Evolutionary conservation across 2,797 vertebrate genomes (phyloP).

Genomic region (Morelia viridis): DNA sequence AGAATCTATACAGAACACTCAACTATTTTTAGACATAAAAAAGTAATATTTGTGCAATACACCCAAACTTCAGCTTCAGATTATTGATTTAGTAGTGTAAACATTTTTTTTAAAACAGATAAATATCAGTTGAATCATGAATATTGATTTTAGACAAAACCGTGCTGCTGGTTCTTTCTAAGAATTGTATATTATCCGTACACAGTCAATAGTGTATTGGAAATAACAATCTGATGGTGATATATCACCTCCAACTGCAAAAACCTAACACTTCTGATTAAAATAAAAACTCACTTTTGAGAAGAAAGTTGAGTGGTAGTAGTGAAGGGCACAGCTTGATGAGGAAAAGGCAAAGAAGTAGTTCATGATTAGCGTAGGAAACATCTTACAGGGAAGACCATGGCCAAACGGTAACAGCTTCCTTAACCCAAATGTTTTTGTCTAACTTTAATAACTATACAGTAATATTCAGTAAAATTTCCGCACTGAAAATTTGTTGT

Average conservation of each 20-base stretch:
- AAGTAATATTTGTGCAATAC: neutral
- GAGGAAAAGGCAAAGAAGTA: neutral
- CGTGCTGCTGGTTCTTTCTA: neutral
- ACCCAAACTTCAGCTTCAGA: neutral
- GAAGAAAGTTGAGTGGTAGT: neutral
- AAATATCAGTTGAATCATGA: neutral
- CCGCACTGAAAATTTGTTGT: conserved; percentile 25
- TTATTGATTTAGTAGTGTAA: neutral
- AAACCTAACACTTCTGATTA: neutral
- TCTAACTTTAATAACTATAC: conserved; percentile 5
- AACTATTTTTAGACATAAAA: neutral
- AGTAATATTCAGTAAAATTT: neutral
- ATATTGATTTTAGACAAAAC: neutral
- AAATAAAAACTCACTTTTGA: neutral
- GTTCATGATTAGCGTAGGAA: neutral
- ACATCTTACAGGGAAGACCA: neutral
- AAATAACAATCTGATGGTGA: neutral
- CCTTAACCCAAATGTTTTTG: neutral
- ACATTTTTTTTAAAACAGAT: neutral
- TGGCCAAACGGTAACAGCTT: neutral
- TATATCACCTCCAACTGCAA: neutral
- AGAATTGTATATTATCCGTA: neutral
- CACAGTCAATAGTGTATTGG: neutral
- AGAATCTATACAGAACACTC: neutral
- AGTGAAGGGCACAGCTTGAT: neutral